These are phyloP conservation scores for Malurus alboscapulatus DNA, from an alignment of 2,113 vertebrate species.

Conservation along the genomic window DNA sequence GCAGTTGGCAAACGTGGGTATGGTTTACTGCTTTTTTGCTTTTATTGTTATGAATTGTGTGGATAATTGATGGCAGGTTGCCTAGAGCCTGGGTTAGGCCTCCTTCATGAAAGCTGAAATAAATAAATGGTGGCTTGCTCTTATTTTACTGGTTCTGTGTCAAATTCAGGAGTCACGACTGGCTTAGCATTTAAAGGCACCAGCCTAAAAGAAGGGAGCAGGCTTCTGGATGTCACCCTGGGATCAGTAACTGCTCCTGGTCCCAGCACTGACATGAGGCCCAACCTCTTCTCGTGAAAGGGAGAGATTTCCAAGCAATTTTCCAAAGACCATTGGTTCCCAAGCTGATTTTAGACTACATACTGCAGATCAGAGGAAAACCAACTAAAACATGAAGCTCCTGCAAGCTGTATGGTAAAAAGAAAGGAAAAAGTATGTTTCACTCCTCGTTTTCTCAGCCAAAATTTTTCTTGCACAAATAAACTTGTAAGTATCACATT, in stretches of 20 bases:
- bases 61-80: conserved; percentile 33
- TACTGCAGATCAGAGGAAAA: neutral
- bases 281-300: neutral
- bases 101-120: neutral
- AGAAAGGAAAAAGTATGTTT: neutral
- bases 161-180: neutral
- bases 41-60: conserved; percentile 9
- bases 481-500: neutral
- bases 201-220: neutral
- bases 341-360: neutral
- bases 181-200: neutral
- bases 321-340: neutral
- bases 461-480: neutral
- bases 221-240: neutral
- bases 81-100: neutral
- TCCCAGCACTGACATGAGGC: neutral
- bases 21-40: conserved; percentile 5
- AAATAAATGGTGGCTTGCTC: neutral
- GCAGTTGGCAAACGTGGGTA: neutral
- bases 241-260: neutral
- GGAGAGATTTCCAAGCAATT: neutral
- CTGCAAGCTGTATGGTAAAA: neutral
- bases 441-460: neutral
- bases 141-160: neutral
- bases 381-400: neutral